Evolutionary conservation across 2,888 invertebrate species (phyloP).

Genomic region (Harpalus rubripes): DNA sequence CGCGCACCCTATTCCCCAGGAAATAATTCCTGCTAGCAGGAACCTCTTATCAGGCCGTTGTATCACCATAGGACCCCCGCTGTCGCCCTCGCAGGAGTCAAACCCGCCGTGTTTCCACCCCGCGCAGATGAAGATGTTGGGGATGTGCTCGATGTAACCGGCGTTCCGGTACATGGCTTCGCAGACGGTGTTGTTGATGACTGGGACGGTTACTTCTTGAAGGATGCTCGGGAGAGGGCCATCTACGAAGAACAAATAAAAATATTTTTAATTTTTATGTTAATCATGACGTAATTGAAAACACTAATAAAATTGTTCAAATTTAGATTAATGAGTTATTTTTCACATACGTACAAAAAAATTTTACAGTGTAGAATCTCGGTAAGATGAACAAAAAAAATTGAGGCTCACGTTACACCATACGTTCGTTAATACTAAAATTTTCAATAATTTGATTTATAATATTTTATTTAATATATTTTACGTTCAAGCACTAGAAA

Average conservation of each 20-base stretch:
- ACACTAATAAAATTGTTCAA: no score
- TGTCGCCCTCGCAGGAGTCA: conserved; percentile 90
- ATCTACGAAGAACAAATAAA: conserved; percentile 76
- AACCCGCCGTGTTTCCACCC: conserved; percentile 83
- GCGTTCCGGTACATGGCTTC: conserved; percentile 78
- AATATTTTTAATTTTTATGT: no score
- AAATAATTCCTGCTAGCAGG: conserved; percentile 85
- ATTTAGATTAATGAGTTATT: no score
- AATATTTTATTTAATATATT: no score
- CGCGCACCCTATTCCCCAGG: conserved; percentile 84
- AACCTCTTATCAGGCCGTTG: conserved; percentile 72
- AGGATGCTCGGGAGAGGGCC: conserved; percentile 84
- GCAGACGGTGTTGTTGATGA: conserved; percentile 83
- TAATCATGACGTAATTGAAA: no score
- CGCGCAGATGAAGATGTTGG: conserved; percentile 80
- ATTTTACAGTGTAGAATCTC: no score
- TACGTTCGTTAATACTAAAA: no score
- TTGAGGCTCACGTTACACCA: no score
- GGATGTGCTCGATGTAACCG: conserved; percentile 81
- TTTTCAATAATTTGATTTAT: no score
- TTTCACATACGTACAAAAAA: no score
- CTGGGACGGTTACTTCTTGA: conserved; percentile 86
- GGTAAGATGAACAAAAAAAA: no score
- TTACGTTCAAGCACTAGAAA: no score
- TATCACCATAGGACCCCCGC: conserved; percentile 86